phyloP scores from a whole-genome alignment of 2,888 invertebrate genomes.

The Hydrotaea cyrtoneurina region DNA sequence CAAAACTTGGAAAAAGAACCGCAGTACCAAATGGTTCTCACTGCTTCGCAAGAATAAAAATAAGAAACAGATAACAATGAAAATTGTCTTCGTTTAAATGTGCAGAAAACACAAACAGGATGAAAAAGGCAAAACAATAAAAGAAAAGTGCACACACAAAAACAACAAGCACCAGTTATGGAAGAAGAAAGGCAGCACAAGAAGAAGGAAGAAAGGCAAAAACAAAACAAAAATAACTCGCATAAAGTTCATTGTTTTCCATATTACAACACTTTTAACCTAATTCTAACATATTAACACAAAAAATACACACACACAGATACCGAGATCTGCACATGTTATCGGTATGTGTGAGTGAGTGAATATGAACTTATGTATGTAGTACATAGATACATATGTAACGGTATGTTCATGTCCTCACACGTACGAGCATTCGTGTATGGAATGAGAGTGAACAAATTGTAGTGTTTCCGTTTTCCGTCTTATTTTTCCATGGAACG shows the following conservation, averaged over 20 bases:
- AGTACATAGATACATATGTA: not conserved
- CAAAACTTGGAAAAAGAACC: constrained; percentile 32
- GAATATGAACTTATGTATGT: not conserved
- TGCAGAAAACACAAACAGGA: constrained; percentile 41
- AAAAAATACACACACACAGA: not conserved
- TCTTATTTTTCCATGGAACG: constrained; percentile 21
- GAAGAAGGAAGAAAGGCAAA: constrained; percentile 23
- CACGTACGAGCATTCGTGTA: not conserved
- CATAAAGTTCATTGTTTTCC: constrained; percentile 66
- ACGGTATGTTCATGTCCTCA: not conserved
- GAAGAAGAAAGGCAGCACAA: constrained; percentile 10
- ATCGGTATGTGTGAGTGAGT: not conserved
- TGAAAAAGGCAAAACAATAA: constrained; percentile 27
- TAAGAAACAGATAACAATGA: constrained; percentile 35
- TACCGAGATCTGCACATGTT: not conserved
- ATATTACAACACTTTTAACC: constrained; percentile 66
- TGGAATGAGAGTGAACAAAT: constrained; percentile 53
- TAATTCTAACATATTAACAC: constrained; percentile 64
- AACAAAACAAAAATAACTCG: constrained; percentile 45
- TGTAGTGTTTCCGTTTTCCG: constrained; percentile 59
- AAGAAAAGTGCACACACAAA: too few species aligned
- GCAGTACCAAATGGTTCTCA: constrained; percentile 56
- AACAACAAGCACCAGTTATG: not conserved
- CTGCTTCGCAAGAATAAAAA: constrained; percentile 24
- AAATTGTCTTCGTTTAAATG: constrained; percentile 54